These are phyloP conservation scores for Regulus satrapa DNA, from an alignment of 2,113 vertebrate species.

Conservation along the genomic window DNA sequence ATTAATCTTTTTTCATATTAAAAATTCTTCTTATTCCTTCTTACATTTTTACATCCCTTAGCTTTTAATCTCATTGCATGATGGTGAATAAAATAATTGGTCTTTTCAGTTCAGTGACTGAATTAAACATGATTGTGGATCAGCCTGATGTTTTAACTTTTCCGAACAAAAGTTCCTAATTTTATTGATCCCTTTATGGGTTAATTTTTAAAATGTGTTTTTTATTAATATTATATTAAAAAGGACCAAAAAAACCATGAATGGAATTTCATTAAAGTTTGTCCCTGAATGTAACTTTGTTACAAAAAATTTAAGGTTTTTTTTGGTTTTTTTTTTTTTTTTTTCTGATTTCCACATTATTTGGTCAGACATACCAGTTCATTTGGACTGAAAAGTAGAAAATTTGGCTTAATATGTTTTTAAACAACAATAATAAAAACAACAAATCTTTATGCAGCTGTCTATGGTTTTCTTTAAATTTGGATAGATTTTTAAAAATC, in stretches of 20 bases:
- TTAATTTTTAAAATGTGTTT: background rate
- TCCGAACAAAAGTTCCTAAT: background rate
- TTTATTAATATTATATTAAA: background rate
- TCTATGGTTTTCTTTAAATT: background rate
- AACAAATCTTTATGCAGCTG: background rate
- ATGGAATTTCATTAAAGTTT: background rate
- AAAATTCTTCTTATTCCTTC: background rate
- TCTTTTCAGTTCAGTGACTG: background rate
- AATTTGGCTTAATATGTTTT: background rate
- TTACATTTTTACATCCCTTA: background rate
- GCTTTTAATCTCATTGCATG: background rate
- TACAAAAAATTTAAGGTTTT: background rate
- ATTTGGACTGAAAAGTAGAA: background rate
- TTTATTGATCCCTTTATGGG: background rate
- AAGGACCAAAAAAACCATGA: background rate
- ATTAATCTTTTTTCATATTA: background rate
- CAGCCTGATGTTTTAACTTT: background rate
- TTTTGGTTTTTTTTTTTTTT: background rate
- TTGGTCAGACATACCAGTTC: background rate
- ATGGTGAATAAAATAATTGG: background rate
- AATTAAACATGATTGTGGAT: background rate
- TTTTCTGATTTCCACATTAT: background rate
- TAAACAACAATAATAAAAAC: background rate
- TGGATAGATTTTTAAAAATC: background rate
- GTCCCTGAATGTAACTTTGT: background rate